Evolutionary conservation across 2,113 vertebrate genomes (phyloP).

Genomic region (Carlito syrichta): DNA sequence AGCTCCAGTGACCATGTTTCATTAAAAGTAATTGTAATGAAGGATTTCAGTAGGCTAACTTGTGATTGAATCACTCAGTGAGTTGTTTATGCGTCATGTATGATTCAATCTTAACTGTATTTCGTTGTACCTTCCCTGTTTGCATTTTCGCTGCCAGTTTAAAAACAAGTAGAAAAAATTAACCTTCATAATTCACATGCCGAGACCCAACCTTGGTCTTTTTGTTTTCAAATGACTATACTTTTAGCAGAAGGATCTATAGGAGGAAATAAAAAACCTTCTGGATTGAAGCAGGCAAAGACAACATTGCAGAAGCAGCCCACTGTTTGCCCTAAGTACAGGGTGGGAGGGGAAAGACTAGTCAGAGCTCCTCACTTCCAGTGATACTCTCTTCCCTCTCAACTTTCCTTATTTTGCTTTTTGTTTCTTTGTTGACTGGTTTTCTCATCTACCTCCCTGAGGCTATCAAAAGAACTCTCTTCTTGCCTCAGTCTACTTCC

Average conservation of each 20-base stretch:
- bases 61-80: background rate
- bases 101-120: background rate
- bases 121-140: background rate
- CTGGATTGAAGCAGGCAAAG: accelerated
- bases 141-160: background rate
- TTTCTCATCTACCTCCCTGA: background rate
- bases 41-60: background rate
- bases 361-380: background rate
- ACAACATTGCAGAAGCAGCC: background rate
- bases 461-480: background rate
- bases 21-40: slow-evolving; percentile 29
- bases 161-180: background rate
- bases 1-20: background rate
- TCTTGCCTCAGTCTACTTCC: background rate
- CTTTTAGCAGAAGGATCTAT: background rate
- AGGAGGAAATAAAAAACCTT: background rate
- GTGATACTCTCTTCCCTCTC: background rate
- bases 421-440: background rate
- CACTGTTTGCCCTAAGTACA: background rate
- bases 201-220: background rate
- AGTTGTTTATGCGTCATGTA: background rate
- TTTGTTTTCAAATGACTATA: background rate
- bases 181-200: background rate
- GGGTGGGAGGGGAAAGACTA: accelerated
- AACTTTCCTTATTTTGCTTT: background rate